Evolutionary conservation across 1,140 invertebrate genomes (phyloP).

Genomic region (Battus philenor): DNA sequence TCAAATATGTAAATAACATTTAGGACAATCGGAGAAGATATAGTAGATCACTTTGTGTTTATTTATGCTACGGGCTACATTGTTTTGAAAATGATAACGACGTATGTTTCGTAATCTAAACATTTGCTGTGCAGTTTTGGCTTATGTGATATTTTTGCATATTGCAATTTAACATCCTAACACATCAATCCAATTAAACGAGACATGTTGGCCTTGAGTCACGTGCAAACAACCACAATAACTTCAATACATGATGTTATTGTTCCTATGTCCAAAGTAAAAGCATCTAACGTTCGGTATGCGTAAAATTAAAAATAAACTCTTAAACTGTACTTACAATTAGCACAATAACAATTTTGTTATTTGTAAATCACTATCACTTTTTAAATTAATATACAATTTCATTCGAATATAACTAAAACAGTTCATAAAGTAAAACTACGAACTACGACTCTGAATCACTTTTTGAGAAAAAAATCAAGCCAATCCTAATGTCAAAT

Average conservation of each 20-base stretch:
- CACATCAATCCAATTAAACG: constrained; percentile 23
- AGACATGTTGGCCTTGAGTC: constrained; percentile 27
- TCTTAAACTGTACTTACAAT: constrained; percentile 10
- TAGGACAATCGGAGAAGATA: constrained; percentile 11
- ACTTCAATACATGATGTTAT: constrained; percentile 19
- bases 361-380: constrained; percentile 11
- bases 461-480: constrained; percentile 26
- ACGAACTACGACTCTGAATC: constrained; percentile 26
- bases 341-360: constrained; percentile 9
- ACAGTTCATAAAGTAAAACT: constrained; percentile 24
- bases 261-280: constrained; percentile 19
- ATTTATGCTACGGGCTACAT: constrained; percentile 7
- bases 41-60: constrained; percentile 7
- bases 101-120: constrained; percentile 25
- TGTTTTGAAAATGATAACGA: constrained; percentile 29
- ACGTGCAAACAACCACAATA: constrained; percentile 28
- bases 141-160: constrained; percentile 5
- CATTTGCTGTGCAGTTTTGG: constrained; percentile 10
- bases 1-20: constrained; percentile 3
- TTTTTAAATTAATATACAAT: constrained; percentile 18
- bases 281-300: constrained; percentile 17
- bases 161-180: constrained; percentile 5
- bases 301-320: constrained; percentile 14
- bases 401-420: constrained; percentile 16
- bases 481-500: constrained; percentile 18